Percentiles rank a stretch among this genome's conserved stretches.
These are phyloP conservation scores for Himalopsyche anomala DNA, from an alignment of 2,888 invertebrate species.

Conservation along the genomic window DNA sequence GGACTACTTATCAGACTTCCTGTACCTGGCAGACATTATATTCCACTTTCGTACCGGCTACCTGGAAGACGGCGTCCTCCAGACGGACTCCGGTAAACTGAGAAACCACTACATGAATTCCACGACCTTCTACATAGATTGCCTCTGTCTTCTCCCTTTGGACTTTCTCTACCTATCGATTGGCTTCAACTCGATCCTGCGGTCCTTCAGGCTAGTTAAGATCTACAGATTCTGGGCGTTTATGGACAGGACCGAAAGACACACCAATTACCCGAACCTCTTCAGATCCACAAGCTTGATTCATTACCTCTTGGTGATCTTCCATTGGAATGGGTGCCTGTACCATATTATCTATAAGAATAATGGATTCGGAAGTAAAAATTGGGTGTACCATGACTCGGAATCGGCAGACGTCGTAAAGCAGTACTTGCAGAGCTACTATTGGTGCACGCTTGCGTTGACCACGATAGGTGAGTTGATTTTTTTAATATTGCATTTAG, in stretches of 20 bases:
- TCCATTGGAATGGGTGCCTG: conserved; percentile 99
- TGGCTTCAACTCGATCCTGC: conserved; percentile 96
- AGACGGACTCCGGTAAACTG: conserved; percentile 95
- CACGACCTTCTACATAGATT: conserved; percentile 98
- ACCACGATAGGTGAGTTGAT: conserved; percentile 91
- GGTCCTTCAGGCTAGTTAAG: conserved; percentile 97
- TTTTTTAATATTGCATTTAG: not conserved
- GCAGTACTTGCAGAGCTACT: conserved; percentile 97
- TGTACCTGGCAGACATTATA: conserved; percentile 96
- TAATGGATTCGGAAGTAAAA: conserved; percentile 94
- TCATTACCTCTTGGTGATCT: conserved; percentile 97
- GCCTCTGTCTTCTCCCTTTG: conserved; percentile 96
- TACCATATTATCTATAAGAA: conserved; percentile 98
- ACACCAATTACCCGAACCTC: conserved; percentile 99
- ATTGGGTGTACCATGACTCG: conserved; percentile 93
- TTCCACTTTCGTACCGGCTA: conserved; percentile 99
- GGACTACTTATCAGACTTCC: conserved; percentile 97
- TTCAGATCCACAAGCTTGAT: conserved; percentile 94
- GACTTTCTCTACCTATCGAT: conserved; percentile 99
- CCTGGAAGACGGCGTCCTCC: conserved; percentile 97
- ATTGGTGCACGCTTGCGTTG: conserved; percentile 97
- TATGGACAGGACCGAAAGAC: conserved; percentile 98
- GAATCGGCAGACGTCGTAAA: conserved; percentile 93
- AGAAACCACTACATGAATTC: conserved; percentile 98
- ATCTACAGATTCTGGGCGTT: conserved; percentile 99